Conservation (phyloP, 2,113 vertebrate species). For the Oostethus manadensis region DNA sequence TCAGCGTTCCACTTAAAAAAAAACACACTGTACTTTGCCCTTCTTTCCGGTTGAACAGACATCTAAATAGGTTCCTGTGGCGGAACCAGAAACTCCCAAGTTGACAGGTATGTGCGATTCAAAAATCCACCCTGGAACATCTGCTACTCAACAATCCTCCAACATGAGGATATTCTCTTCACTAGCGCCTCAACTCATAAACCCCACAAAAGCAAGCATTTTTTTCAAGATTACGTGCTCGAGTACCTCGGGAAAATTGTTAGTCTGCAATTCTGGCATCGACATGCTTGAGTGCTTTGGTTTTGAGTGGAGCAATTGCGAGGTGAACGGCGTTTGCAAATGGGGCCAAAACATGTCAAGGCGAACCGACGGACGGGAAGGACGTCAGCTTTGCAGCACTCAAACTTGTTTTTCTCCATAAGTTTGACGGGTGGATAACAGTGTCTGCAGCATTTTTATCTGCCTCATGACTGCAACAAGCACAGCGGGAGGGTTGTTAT, state of each 20-base stretch:
- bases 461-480: conserved; percentile 6
- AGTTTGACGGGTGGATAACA: conserved; percentile 2
- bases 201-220: not conserved
- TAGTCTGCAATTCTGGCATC: not conserved
- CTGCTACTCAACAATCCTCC: conserved; percentile 16
- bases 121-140: conserved; percentile 24
- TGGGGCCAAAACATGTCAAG: conserved; percentile 3
- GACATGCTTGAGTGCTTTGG: conserved; percentile 2
- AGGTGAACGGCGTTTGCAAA: conserved; percentile 8
- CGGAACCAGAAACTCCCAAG: too few relatives aligned
- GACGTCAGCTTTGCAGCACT: conserved; percentile 4
- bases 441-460: conserved; percentile 1
- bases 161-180: not conserved
- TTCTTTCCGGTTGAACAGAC: too few relatives aligned
- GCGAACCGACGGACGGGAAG: not conserved
- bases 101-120: conserved; percentile 14
- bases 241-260: too few relatives aligned
- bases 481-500: conserved; percentile 4
- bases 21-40: too few relatives aligned
- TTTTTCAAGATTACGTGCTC: not conserved
- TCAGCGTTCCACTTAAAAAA: too few relatives aligned
- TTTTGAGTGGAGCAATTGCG: not conserved
- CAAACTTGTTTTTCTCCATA: not conserved
- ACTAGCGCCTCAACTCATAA: not conserved
- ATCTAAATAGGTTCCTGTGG: too few relatives aligned